Base-by-base conservation (phyloP, 2,888 invertebrate species). In the Aporophyla nigra region DNA sequence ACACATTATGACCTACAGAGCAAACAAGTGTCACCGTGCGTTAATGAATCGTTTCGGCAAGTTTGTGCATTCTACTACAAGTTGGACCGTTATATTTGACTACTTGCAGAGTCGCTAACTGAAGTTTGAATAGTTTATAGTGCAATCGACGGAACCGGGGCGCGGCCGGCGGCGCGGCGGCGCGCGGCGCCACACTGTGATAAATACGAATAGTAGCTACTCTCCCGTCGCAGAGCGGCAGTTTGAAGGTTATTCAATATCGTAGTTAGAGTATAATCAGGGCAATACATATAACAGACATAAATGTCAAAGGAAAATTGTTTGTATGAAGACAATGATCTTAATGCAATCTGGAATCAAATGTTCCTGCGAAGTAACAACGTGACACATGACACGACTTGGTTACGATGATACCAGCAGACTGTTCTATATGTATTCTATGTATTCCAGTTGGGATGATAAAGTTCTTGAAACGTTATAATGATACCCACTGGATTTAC, bases 111-210 rank as follows among this genome's bases (percentile, higher is more conserved):
- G 63, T 68, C 61, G 40, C 40, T 82, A 82, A 82, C 77, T 82
- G 54, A 51, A 46, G 27, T 51, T 43, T 82, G 83, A 83, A 82
- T 82, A 82, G 71, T 82, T 86, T 56, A 83, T 66, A 72, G 59
- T 62, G 78, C 83, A 69, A 51, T 24, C 61, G 33, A 43, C 67
- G 21, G 53, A 6, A 40, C 27, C 16, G n/a, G n/a, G 14, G 10
- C 33, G 33, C 33, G 33, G 33, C 33, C n/a, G n/a, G n/a, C n/a
- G 14, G 10, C 33, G 33, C 33, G 33, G 33, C 33, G 33, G 33
- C 33, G 33, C 33, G 33, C 12, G 14, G 10, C 62, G 58, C 66
- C 12, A 7, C n/a, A 14, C n/a, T 27, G 40, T n/a, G 0, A 6
- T 24, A 4, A 21, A 59, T 33, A 33, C 33, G 33, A 33, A 2